Evolutionary conservation across 2,113 vertebrate species (phyloP).

Genomic region (Pseudorasbora parva): DNA sequence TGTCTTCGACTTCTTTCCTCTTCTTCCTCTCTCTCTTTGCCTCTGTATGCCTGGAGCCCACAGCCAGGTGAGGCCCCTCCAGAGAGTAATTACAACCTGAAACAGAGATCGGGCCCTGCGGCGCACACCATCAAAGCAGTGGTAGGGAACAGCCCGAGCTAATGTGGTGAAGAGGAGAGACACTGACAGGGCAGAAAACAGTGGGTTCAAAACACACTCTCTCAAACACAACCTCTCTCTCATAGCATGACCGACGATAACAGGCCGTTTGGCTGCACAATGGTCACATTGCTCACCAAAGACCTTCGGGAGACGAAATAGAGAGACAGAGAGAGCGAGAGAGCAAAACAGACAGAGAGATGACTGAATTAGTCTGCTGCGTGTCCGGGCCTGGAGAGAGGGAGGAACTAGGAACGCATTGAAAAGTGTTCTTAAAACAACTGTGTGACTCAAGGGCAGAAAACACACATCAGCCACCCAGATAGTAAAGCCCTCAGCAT

Average conservation of each 20-base stretch:
- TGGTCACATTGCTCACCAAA: constrained; percentile 44
- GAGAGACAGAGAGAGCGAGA: constrained; percentile 27
- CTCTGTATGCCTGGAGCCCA: not conserved
- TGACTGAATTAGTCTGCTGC: constrained; percentile 48
- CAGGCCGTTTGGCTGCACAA: constrained; percentile 46
- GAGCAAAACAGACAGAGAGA: constrained; percentile 25
- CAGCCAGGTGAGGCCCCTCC: constrained; percentile 56
- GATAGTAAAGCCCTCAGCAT: constrained; percentile 33
- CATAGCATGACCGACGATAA: constrained; percentile 17
- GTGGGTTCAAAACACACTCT: not conserved
- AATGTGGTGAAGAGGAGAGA: constrained; percentile 48
- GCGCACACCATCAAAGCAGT: constrained; percentile 54
- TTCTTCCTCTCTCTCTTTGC: not conserved
- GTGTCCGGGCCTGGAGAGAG: constrained; percentile 54
- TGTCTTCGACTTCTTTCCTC: constrained; percentile 21
- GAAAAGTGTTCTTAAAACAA: constrained; percentile 54
- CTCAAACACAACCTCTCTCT: constrained; percentile 13
- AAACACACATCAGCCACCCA: constrained; percentile 53
- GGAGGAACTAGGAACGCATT: constrained; percentile 43
- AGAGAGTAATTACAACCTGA: constrained; percentile 56
- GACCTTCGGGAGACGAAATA: constrained; percentile 28
- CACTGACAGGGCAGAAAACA: constrained; percentile 34
- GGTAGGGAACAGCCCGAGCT: constrained; percentile 37
- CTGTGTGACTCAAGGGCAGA: constrained; percentile 49
- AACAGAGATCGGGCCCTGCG: constrained; percentile 53